Evolutionary conservation across 2,888 invertebrate genomes (phyloP).

Genomic region (Thera obeliscata): DNA sequence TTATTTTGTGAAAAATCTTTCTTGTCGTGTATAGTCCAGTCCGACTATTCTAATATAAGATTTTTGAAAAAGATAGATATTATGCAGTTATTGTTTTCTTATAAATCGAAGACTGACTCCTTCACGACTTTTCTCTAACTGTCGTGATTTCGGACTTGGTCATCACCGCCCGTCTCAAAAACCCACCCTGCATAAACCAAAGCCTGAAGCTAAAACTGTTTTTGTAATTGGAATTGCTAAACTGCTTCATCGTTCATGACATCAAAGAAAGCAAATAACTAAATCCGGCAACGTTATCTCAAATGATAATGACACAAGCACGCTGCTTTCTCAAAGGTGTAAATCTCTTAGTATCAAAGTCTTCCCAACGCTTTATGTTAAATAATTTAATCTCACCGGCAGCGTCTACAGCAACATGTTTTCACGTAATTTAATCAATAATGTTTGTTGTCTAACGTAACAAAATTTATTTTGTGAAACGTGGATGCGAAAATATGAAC

Average conservation of each 20-base stretch:
- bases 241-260: constrained; percentile 3
- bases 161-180: too few species aligned
- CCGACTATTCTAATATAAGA: too few species aligned
- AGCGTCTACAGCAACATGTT: constrained; percentile 64
- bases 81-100: too few species aligned
- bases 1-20: too few species aligned
- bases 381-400: constrained; percentile 70
- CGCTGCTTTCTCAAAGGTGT: constrained; percentile 56
- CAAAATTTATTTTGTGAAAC: constrained; percentile 53
- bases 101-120: too few species aligned
- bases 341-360: constrained; percentile 67
- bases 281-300: constrained; percentile 54
- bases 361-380: constrained; percentile 65
- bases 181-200: too few species aligned
- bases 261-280: constrained; percentile 56
- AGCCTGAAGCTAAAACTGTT: neutral
- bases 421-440: constrained; percentile 72
- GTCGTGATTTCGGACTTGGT: too few species aligned
- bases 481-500: constrained; percentile 45
- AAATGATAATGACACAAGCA: constrained; percentile 62
- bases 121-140: too few species aligned
- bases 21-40: too few species aligned
- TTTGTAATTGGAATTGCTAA: constrained; percentile 6
- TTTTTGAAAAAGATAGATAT: too few species aligned
- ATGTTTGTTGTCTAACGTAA: constrained; percentile 58